Conservation (phyloP, 2,113 vertebrate species). For the Python bivittatus region DNA sequence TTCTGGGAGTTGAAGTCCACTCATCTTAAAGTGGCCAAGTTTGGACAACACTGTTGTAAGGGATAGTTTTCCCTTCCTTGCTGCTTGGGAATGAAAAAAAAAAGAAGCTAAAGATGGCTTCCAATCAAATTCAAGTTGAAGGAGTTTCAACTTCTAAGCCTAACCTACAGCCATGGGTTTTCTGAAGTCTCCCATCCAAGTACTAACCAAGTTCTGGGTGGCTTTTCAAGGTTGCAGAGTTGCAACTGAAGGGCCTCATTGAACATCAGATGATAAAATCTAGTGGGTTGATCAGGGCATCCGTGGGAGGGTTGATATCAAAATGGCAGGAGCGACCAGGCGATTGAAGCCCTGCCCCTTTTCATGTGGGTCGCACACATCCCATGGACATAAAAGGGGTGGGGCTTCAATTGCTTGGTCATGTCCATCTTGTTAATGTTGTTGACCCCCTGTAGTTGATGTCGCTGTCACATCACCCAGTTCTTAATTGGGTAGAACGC, state of each 20-base stretch:
- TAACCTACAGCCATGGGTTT: not conserved
- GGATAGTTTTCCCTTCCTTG: not conserved
- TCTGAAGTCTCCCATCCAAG: not conserved
- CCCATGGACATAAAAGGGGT: not conserved
- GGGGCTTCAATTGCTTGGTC: not conserved
- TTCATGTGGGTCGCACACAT: not conserved
- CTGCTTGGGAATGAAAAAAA: too few species aligned
- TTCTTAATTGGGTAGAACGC: not conserved
- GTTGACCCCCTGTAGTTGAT: not conserved
- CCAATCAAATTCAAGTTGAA: not conserved
- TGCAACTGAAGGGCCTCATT: not conserved
- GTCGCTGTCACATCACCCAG: not conserved
- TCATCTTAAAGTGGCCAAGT: too few species aligned
- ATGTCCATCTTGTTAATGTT: not conserved
- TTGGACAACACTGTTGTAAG: too few species aligned
- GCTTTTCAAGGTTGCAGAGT: not conserved
- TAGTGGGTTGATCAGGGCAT: not conserved
- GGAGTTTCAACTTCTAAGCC: not conserved
- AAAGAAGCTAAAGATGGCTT: not conserved
- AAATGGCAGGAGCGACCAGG: not conserved
- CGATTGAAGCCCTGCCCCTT: not conserved
- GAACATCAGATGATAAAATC: not conserved
- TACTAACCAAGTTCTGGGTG: not conserved
- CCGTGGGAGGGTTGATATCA: not conserved
- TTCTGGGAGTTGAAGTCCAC: too few species aligned